Conservation (phyloP, 2,888 invertebrate species). For the Caenorhabditis sinica region DNA sequence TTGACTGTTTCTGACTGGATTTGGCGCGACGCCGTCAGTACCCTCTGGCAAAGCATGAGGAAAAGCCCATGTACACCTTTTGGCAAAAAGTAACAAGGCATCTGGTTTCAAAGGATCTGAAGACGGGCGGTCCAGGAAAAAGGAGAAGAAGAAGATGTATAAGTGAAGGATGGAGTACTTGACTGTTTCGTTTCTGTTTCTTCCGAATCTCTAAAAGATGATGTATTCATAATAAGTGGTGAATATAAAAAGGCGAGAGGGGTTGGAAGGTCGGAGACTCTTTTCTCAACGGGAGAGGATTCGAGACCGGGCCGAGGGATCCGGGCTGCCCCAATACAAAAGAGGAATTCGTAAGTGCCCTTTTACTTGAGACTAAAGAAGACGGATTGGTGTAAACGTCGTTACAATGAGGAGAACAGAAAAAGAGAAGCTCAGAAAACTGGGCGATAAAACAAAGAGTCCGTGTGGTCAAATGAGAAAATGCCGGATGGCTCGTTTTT, state of each 20-base stretch:
- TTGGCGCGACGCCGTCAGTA: slow-evolving; percentile 43
- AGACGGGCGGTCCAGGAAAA: slow-evolving; percentile 46
- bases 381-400: slow-evolving; percentile 21
- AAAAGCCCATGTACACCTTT: slow-evolving; percentile 54
- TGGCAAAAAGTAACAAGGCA: slow-evolving; percentile 60
- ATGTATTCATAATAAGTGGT: slow-evolving; percentile 60
- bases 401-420: slow-evolving; percentile 21
- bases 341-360: slow-evolving; percentile 52
- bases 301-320: not conserved
- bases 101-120: slow-evolving; percentile 53
- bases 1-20: slow-evolving; percentile 64
- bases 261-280: slow-evolving; percentile 36
- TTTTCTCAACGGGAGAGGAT: not conserved
- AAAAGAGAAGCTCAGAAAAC: slow-evolving; percentile 43
- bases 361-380: slow-evolving; percentile 28
- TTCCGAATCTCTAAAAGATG: slow-evolving; percentile 25
- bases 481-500: not conserved
- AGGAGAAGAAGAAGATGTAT: slow-evolving; percentile 37
- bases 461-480: slow-evolving; percentile 53
- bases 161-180: slow-evolving; percentile 49
- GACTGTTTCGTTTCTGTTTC: slow-evolving; percentile 48
- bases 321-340: slow-evolving; percentile 30
- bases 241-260: slow-evolving; percentile 27
- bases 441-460: slow-evolving; percentile 24
- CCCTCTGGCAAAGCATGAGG: slow-evolving; percentile 16